These are phyloP conservation scores for Chirona hameri DNA, from an alignment of 2,888 invertebrate species.

Conservation along the genomic window DNA sequence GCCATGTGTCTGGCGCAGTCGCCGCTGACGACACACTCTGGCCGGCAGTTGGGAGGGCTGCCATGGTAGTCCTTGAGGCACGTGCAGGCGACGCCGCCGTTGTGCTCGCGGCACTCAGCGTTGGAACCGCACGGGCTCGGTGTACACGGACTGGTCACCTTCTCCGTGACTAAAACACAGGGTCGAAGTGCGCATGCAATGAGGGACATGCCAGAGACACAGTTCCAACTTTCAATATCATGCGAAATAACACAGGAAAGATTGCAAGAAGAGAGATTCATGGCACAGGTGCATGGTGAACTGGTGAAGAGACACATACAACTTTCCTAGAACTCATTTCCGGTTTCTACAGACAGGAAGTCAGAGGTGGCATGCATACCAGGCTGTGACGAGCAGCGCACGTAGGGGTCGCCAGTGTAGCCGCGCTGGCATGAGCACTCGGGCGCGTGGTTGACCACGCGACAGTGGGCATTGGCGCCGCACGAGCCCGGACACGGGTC, in stretches of 20 bases:
- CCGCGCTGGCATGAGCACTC: conserved; percentile 69
- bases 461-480: conserved; percentile 42
- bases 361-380: not conserved
- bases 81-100: conserved; percentile 59
- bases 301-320: too few relatives aligned
- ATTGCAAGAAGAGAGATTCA: not conserved
- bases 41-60: conserved; percentile 63
- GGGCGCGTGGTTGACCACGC: conserved; percentile 43
- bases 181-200: conserved; percentile 49
- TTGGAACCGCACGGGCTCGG: conserved; percentile 72
- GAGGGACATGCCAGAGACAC: not conserved
- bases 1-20: conserved; percentile 65
- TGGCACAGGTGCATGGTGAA: too few relatives aligned
- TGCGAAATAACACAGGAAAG: conserved; percentile 4
- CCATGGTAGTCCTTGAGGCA: conserved; percentile 68
- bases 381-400: not conserved
- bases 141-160: conserved; percentile 46
- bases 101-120: conserved; percentile 59
- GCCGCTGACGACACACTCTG: conserved; percentile 70
- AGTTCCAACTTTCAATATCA: not conserved
- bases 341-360: not conserved
- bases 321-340: not conserved
- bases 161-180: conserved; percentile 1
- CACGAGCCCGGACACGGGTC: conserved; percentile 74
- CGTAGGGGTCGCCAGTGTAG: conserved; percentile 76